Evolutionary conservation across 2,888 invertebrate species (phyloP).

Genomic region (Leptinotarsa peninsularis): DNA sequence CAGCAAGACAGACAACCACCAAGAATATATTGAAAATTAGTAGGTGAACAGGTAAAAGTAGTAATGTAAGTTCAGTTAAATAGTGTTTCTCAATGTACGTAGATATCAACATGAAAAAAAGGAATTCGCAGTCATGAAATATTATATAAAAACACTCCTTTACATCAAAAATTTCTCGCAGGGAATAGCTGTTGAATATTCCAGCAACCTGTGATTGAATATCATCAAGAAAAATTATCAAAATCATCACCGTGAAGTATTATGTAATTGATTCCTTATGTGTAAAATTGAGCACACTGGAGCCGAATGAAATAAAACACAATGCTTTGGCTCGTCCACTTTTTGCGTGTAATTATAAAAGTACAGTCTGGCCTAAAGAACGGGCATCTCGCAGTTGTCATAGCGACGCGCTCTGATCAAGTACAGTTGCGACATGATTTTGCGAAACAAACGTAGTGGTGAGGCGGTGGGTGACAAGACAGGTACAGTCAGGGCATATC

Average conservation of each 20-base stretch:
- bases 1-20: too few relatives aligned
- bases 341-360: constrained; percentile 67
- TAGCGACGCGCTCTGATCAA: constrained; percentile 64
- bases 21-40: too few relatives aligned
- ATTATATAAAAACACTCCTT: not conserved
- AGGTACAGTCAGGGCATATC: constrained; percentile 65
- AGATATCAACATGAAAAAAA: too few relatives aligned
- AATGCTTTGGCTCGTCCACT: constrained; percentile 58
- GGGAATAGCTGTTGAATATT: too few relatives aligned
- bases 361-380: constrained; percentile 65
- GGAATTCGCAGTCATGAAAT: not conserved
- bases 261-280: constrained; percentile 11
- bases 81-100: too few relatives aligned
- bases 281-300: constrained; percentile 5
- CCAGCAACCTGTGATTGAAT: not conserved
- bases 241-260: constrained; percentile 2
- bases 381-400: constrained; percentile 64
- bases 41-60: too few relatives aligned
- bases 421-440: constrained; percentile 64
- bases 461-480: constrained; percentile 61
- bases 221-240: too few relatives aligned
- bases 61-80: too few relatives aligned
- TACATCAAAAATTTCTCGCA: too few relatives aligned
- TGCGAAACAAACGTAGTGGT: constrained; percentile 60
- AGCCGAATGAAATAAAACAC: constrained; percentile 21